Evolutionary conservation across 1,140 invertebrate species (phyloP), one percentile per base, ranked within the genome.

Genomic region (Drosophila rhopaloa): DNA sequence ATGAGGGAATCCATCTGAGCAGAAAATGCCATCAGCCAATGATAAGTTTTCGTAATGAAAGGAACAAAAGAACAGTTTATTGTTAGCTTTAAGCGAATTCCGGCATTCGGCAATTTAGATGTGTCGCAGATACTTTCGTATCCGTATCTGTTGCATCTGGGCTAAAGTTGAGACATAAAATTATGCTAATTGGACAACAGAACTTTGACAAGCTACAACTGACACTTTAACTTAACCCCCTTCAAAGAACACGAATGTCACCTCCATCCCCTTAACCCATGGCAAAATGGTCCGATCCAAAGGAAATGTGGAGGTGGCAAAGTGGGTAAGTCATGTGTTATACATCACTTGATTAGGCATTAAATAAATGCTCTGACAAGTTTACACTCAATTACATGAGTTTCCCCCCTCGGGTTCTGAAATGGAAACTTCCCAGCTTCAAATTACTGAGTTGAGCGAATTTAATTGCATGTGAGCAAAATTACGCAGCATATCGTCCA

Each of bases 311-410:
- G 24, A 66, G 60, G 46, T 66, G 65, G 65, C 41, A 11, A 67
- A 53, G 61, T 67, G 65, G 63, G 66, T 29, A 71, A 70, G 43
- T 71, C 67, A 57, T 71, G 67, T 81, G 72, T 76, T 57, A 48
- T 62, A 81, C 61, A 62, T 66, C 74, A 81, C 66, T 73, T 81
- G 74, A 81, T 82, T 81, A 79, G 65, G 80, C 79, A 83, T 78
- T 82, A 74, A 68, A 74, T 71, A 78, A 67, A 71, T 71, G 51
- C 51, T 57, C 65, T 40, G 65, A 71, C 67, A 71, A 71, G 67
- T 71, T 71, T 71, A 71, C 65, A 71, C 65, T 71, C 67, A 71
- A 71, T 71, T 71, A 71, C 67, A 71, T 71, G 67, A 71, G 63
- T 70, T 56, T 13, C 53, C 14, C 13, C 61, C 37, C 53, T n/a